Percentiles rank a stretch among this genome's conserved stretches.
These are phyloP conservation scores for Pachymerium ferrugineum DNA, from an alignment of 2,888 invertebrate species.

Conservation along the genomic window DNA sequence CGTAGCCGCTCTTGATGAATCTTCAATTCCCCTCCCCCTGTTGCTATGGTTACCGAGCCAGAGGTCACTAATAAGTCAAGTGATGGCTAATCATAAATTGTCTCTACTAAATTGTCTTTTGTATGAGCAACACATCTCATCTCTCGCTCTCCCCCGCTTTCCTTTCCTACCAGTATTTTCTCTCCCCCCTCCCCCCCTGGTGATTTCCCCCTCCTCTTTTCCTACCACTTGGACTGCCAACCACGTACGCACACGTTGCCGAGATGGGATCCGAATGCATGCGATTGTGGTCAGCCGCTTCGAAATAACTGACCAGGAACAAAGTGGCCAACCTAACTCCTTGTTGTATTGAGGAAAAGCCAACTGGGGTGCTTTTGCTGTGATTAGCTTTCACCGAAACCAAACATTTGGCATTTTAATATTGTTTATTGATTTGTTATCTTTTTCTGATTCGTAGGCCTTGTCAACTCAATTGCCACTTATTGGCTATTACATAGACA, in stretches of 20 bases:
- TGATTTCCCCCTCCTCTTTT: not conserved
- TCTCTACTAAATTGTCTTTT: not conserved
- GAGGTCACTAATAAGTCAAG: not conserved
- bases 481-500: too few species aligned
- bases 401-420: not conserved
- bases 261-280: not conserved
- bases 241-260: not conserved
- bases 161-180: not conserved
- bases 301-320: not conserved
- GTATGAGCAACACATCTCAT: not conserved
- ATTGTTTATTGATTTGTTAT: too few species aligned
- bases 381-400: not conserved
- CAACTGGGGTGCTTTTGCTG: not conserved
- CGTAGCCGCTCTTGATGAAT: not conserved
- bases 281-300: not conserved
- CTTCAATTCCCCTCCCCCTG: not conserved
- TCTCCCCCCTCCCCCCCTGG: not conserved
- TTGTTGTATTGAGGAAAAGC: not conserved
- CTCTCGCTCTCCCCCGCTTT: not conserved
- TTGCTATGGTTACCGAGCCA: not conserved
- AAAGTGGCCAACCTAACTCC: not conserved
- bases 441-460: too few species aligned
- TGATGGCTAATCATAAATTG: not conserved
- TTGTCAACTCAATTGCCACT: too few species aligned
- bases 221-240: not conserved